phyloP scores from a whole-genome alignment of 2,797 vertebrate species.

The Sebastes taczanowskii region DNA sequence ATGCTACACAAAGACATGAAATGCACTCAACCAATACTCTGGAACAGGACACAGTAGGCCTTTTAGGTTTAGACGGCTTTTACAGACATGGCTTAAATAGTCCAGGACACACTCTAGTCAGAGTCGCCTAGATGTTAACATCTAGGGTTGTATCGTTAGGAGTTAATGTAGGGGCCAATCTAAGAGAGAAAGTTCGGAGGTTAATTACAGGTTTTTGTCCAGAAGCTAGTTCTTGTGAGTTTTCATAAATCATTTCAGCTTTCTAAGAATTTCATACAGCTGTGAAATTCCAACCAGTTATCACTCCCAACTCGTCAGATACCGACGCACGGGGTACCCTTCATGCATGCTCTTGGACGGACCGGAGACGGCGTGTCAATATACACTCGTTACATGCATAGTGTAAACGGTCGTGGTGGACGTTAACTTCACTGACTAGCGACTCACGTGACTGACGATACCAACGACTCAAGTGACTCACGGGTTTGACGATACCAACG shows the following conservation, averaged over 20 bases:
- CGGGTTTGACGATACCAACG: too few relatives aligned
- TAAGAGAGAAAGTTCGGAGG: neutral
- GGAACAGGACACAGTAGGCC: neutral
- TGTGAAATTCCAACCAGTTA: neutral
- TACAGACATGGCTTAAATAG: constrained; percentile 22
- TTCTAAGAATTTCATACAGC: neutral
- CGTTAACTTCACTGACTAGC: too few relatives aligned
- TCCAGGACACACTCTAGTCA: neutral
- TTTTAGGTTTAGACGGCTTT: neutral
- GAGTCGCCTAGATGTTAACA: neutral
- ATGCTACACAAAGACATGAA: neutral
- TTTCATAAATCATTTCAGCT: neutral
- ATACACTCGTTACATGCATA: too few relatives aligned
- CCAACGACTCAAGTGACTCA: too few relatives aligned
- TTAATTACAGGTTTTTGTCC: neutral
- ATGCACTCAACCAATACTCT: neutral
- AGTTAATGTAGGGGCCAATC: neutral
- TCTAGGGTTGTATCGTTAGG: neutral
- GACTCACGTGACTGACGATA: too few relatives aligned
- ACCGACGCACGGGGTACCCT: too few relatives aligned
- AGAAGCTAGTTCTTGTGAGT: neutral
- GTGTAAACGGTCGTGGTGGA: too few relatives aligned
- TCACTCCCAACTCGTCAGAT: too few relatives aligned
- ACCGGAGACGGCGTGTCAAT: too few relatives aligned
- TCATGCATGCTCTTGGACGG: too few relatives aligned